Evolutionary conservation across 1,140 invertebrate genomes (phyloP).

Genomic region (Drosophila yakuba): DNA sequence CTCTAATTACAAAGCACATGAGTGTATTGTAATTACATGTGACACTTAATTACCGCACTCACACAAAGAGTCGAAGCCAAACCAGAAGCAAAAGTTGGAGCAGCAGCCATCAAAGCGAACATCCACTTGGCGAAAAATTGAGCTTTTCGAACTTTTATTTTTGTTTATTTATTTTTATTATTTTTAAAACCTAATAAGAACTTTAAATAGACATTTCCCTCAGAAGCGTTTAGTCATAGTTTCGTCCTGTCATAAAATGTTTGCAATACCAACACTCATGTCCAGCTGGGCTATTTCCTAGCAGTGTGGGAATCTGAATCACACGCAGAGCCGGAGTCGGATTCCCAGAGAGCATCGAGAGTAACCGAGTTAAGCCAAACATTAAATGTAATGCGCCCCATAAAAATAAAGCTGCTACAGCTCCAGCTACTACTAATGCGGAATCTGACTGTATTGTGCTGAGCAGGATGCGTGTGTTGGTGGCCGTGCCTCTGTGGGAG

Average conservation of each 20-base stretch:
- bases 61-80: constrained; percentile 48
- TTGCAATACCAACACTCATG: not conserved
- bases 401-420: constrained; percentile 78
- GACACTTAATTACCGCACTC: constrained; percentile 80
- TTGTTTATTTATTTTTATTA: too few relatives aligned
- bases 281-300: constrained; percentile 1
- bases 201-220: too few relatives aligned
- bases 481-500: constrained; percentile 2
- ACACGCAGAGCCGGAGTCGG: constrained; percentile 12
- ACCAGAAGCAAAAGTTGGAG: constrained; percentile 28
- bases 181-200: too few relatives aligned
- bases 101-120: constrained; percentile 14
- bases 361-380: constrained; percentile 79
- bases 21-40: constrained; percentile 83
- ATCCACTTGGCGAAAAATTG: constrained; percentile 10
- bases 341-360: constrained; percentile 49
- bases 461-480: constrained; percentile 28
- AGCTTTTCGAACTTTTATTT: not conserved
- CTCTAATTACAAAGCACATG: constrained; percentile 81
- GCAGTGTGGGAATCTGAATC: constrained; percentile 24
- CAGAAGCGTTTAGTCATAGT: too few relatives aligned
- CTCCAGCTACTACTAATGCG: constrained; percentile 41
- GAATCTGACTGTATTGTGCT: constrained; percentile 47
- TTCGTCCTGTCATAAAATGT: too few relatives aligned
- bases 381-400: constrained; percentile 78